Evolutionary conservation across 1,140 invertebrate species (phyloP).

Genomic region (Littorina saxatilis): DNA sequence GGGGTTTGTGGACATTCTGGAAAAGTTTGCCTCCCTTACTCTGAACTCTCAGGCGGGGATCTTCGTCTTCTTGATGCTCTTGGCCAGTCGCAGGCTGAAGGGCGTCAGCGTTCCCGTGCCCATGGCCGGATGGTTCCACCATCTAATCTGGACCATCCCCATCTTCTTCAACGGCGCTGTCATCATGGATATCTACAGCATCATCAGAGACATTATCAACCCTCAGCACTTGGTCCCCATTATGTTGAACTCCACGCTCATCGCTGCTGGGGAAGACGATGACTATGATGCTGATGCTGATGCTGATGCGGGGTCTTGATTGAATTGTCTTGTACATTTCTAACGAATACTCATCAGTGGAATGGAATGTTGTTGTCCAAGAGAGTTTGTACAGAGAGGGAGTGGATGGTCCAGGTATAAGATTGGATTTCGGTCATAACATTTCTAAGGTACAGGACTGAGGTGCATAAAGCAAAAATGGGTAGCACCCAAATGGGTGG

Average conservation of each 20-base stretch:
- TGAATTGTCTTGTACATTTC: not conserved
- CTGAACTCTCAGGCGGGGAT: conserved; percentile 64
- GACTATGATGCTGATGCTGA: no score
- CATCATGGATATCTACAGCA: conserved; percentile 60
- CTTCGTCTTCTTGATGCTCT: conserved; percentile 65
- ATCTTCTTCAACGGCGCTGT: conserved; percentile 67
- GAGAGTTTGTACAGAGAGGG: not conserved
- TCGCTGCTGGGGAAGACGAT: no score
- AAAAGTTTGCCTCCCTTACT: conserved; percentile 66
- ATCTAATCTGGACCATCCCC: conserved; percentile 56
- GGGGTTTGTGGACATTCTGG: conserved; percentile 68
- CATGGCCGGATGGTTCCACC: conserved; percentile 46
- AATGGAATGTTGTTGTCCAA: not conserved
- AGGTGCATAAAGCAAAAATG: no score
- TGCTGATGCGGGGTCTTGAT: not conserved
- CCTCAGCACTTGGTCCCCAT: conserved; percentile 33
- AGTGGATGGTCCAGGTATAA: not conserved
- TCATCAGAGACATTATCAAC: conserved; percentile 47
- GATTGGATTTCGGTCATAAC: no score
- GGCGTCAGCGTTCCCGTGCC: conserved; percentile 42
- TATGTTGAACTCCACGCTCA: not conserved
- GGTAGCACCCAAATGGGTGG: no score
- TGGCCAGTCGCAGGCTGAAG: conserved; percentile 35
- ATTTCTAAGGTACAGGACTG: no score
- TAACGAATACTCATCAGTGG: not conserved